Conservation (phyloP, 2,797 vertebrate species). For the Microctenopoma steveboyesi region DNA sequence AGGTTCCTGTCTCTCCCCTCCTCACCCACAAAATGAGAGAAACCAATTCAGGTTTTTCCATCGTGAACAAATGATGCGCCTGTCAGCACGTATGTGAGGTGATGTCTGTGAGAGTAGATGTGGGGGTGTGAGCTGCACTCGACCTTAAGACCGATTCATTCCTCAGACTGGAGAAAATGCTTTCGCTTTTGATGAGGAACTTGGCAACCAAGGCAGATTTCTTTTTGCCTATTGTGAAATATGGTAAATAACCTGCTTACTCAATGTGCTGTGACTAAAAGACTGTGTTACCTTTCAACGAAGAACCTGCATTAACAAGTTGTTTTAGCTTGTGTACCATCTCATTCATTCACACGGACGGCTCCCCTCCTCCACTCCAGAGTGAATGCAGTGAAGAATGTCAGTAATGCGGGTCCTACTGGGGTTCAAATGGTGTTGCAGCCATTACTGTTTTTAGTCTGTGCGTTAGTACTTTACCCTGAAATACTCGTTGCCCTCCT, state of each 20-base stretch:
- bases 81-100: background rate
- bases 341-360: conserved; percentile 25
- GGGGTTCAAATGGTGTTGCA: conserved; percentile 15
- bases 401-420: conserved; percentile 43
- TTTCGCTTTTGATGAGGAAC: background rate
- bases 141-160: background rate
- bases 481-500: background rate
- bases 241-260: no score
- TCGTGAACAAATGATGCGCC: conserved; percentile 11
- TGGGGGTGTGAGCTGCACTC: background rate
- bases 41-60: conserved; percentile 39
- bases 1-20: conserved; percentile 23
- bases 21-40: conserved; percentile 4
- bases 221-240: no score
- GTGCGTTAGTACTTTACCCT: background rate
- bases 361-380: background rate
- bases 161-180: background rate
- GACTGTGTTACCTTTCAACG: no score
- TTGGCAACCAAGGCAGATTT: no score
- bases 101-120: background rate
- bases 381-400: conserved; percentile 58
- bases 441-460: conserved; percentile 3
- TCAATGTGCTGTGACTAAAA: no score
- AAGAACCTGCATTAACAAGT: no score
- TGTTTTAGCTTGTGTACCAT: conserved; percentile 11